Base-by-base conservation (phyloP, 2,888 invertebrate genomes). In the Eurois occulta region DNA sequence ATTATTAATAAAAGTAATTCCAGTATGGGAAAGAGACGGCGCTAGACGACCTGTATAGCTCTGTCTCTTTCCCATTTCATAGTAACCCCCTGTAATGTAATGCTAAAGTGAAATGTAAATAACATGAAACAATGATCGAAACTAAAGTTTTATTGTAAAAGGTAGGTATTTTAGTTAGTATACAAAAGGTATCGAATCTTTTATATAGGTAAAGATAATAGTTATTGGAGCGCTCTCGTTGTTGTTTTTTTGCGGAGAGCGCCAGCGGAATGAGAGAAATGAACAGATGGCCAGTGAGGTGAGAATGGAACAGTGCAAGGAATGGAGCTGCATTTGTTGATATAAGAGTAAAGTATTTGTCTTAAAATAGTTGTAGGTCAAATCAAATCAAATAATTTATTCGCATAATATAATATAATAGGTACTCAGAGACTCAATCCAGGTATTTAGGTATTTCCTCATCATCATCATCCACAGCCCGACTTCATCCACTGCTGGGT, bases 261-360 rank as follows among this genome's bases (percentile, higher is more conserved):
- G 81, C 71, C 73, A 66, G 62, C 79, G 71, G 84, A 86, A 88
- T 86, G 87, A 87, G 85, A 87, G 90, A 91, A 92, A 92, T 87
- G 89, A 90, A 87, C 87, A 88, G 90, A 88, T 88, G 89, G 86
- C 71, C 83, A 85, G 87, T 78, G 88, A 90, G 88, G 89, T 90
- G 91, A 73, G 83, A 85, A 89, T 66, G 38, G 87, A 82, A 89
- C 75, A 85, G 32, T 7, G 72, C 78, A 41, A 46, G 21, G 18
- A 10, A 66, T 90, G 77, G 91, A 91, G 87, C 73, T 32, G 64
- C 5, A 32, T 24, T 28, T 35, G 28, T 28, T 18, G 13, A 43
- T 18, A 10, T n/a, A n/a, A n/a, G n/a, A n/a, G n/a, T n/a, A n/a
- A 28, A 3, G 7, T 24, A 28, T 28, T 55, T 58, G 76, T 28